Evolutionary conservation across 1,140 invertebrate species (phyloP).

Genomic region (Parapsyche elsis): DNA sequence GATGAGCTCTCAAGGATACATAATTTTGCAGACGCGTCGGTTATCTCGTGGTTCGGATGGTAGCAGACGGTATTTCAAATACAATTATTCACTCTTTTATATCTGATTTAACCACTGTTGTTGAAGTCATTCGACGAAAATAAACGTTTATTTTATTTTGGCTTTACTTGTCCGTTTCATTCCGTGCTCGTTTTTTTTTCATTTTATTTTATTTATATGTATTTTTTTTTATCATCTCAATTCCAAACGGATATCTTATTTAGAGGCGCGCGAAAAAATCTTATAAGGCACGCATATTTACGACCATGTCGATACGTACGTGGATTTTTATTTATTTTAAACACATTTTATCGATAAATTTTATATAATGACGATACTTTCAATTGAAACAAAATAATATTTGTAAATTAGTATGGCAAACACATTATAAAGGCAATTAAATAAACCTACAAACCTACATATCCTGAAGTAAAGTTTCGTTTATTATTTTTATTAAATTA

Average conservation of each 20-base stretch:
- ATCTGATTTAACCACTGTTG: constrained; percentile 30
- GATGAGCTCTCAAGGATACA: constrained; percentile 18
- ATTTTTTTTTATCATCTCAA: background rate
- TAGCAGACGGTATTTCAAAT: constrained; percentile 30
- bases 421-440: no score
- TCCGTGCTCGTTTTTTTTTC: background rate
- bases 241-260: constrained; percentile 25
- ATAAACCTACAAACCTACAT: no score
- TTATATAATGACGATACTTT: no score
- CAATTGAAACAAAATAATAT: background rate
- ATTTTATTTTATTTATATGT: background rate
- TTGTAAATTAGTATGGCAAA: no score
- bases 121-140: constrained; percentile 17
- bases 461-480: no score
- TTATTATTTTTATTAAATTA: no score
- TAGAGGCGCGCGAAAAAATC: constrained; percentile 21
- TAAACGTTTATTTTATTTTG: constrained; percentile 19
- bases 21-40: constrained; percentile 18
- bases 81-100: constrained; percentile 26
- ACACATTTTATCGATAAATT: no score
- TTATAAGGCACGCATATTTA: constrained; percentile 16
- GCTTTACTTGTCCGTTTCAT: background rate
- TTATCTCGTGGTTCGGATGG: background rate
- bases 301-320: background rate
- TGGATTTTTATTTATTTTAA: no score